phyloP scores from a whole-genome alignment of 2,888 invertebrate genomes.

The Leucophenga montana region DNA sequence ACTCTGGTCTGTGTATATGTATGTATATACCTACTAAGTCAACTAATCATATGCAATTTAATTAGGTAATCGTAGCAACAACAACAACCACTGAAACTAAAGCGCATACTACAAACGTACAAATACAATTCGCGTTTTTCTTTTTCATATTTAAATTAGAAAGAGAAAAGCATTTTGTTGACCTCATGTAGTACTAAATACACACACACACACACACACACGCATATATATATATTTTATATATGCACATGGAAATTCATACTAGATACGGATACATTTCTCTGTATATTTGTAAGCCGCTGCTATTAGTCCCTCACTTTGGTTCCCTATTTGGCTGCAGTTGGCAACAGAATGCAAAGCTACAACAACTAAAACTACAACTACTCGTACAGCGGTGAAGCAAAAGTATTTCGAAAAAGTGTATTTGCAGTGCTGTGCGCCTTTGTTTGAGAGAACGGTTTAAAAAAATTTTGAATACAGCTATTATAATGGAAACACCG shows the following conservation, averaged over 20 bases:
- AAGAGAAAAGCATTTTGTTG: constrained; percentile 24
- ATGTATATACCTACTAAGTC: constrained; percentile 3
- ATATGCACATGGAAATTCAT: no score
- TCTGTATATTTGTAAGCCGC: neutral
- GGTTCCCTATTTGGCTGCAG: no score
- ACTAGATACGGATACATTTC: neutral
- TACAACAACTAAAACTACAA: no score
- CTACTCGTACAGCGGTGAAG: no score
- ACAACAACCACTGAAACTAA: constrained; percentile 16
- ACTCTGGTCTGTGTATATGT: no score
- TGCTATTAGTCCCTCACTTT: no score
- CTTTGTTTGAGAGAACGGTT: no score
- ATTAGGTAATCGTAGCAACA: constrained; percentile 23
- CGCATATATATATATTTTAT: neutral
- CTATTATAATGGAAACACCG: no score
- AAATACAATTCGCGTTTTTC: constrained; percentile 12
- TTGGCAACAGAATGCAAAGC: no score
- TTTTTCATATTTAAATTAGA: constrained; percentile 25
- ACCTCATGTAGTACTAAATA: constrained; percentile 3
- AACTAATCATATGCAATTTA: constrained; percentile 27
- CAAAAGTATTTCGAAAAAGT: neutral
- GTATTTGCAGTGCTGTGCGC: neutral
- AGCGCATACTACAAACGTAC: neutral
- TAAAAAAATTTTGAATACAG: no score
- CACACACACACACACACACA: no score